Base-by-base conservation (phyloP, 2,113 vertebrate species). In the Tapirus terrestris region DNA sequence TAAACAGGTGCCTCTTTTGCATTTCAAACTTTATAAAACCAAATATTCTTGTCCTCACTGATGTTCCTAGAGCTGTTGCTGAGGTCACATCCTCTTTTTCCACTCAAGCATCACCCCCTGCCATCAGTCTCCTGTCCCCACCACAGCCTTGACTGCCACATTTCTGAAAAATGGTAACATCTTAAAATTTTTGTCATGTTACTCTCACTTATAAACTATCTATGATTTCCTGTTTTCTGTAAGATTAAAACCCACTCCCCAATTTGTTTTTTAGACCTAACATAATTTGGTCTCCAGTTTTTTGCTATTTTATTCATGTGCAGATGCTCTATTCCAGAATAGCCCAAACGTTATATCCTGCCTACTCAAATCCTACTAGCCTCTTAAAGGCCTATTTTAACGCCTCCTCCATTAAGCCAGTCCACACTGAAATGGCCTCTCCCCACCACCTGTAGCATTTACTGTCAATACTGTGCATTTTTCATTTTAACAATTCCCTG, bases 21-120 rank as follows among this genome's bases (percentile, higher is more conserved):
- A 96, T 97, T 97, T 97, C 95, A 89, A 61, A 80, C 60, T 90
- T 82, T 67, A 31, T 79, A 79, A 80, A 56, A 91, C 33, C 72
- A 77, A 91, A 77, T 61, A 82, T 60, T 83, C 43, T 39, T 53
- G 58, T 79, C 21, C 1, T 72, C 51, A 77, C 23, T 70, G 17
- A 31, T 31, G 70, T 68, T 67, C 68, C 48, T 82, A 65, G 29
- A 61, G 39, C 67, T 77, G 36, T 3, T 29, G 9, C n/a, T 25
- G 6, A 56, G 31, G 13, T 73, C 21, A 27, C 21, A 1, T 65
- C 43, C 31, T 51, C 53, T 31, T 45, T 48, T 39, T 1, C 6
- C 8, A 88, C 16, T 56, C 45, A 70, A 8, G 36, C 67, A 25
- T 25, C 13, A 60, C 8, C 80, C 61, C 21, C 14, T 23, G 43